Conservation (phyloP, 2,888 invertebrate genomes). For the Neoascia interrupta region DNA sequence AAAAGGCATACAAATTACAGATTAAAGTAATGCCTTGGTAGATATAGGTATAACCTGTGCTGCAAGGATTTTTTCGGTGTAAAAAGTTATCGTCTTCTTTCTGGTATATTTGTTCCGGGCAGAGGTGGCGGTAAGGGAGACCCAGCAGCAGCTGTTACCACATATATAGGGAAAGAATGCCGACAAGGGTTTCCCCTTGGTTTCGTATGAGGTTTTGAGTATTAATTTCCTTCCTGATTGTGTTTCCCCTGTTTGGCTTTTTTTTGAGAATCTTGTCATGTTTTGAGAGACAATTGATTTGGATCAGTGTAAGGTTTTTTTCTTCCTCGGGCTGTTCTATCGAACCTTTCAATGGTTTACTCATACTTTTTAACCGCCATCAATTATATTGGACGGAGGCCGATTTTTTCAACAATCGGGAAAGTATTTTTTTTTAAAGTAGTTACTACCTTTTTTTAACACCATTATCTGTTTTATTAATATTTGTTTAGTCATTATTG, state of each 20-base stretch:
- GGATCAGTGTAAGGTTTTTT: too few species aligned
- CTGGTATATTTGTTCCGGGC: constrained; percentile 33
- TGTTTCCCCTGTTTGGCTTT: constrained; percentile 5
- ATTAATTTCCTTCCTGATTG: constrained; percentile 55
- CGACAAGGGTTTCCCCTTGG: constrained; percentile 33
- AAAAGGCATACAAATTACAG: constrained; percentile 60
- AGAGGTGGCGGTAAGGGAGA: neutral
- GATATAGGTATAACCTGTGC: constrained; percentile 31
- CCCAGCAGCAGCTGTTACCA: constrained; percentile 36
- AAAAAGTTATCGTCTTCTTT: constrained; percentile 35
- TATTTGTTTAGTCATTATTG: too few species aligned
- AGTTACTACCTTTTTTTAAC: too few species aligned
- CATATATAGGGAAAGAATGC: constrained; percentile 25
- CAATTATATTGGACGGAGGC: too few species aligned
- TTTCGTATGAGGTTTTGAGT: constrained; percentile 29
- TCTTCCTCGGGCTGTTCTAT: too few species aligned
- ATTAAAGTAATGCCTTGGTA: constrained; percentile 45
- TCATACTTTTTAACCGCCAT: too few species aligned
- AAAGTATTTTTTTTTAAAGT: too few species aligned
- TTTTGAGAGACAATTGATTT: too few species aligned
- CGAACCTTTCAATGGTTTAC: too few species aligned
- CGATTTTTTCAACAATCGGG: too few species aligned
- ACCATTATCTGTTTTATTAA: too few species aligned
- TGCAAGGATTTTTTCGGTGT: constrained; percentile 30
- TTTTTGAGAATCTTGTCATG: too few species aligned